Base-by-base conservation (phyloP, 2,113 vertebrate species). In the Romanogobio albipinnatus region DNA sequence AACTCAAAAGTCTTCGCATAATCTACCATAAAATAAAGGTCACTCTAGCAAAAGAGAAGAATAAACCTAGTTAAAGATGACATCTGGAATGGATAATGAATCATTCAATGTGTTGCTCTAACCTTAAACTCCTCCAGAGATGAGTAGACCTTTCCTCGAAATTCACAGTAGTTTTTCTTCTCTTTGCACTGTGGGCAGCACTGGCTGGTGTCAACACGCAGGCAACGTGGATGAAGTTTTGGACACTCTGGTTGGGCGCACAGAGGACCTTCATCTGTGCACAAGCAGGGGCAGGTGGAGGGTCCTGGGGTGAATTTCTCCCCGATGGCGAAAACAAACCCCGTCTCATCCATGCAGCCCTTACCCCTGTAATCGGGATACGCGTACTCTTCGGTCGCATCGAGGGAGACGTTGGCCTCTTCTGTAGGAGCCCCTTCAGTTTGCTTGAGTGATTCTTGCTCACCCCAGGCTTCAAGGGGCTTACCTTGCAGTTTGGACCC, bases 361-460 rank as follows among this genome's bases (percentile, higher is more conserved):
- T 99, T 99, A 3, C 98, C 98, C 0, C 98, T 94, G 92, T 99
- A 99, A 92, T 99, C 98, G 6, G 97, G 97, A 70, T 99, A 99
- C 13, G 95, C 96, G 2, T 99, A 99, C 90, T 99, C 98, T 82
- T 99, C 97, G 0, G 95, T 94, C 3, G 96, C 92, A 47, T 98
- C 97, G 0, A 95, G 90, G 6, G 96, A 96, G 10, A 94, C 87
- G 29, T 92, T 89, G 45, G 93, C 91, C 22, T 96, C 96, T 15
- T 93, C 93, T 10, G 96, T 94, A 2, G 94, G 94, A 0, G 92
- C 89, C 68, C 96, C 96, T 83, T 97, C 96, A 26, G 92, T 91
- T 70, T 91, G 94, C 82, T 94, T 94, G 58, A 87, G 88, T 83
- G 88, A 89, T 45, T 95, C 94, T 90, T 88, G 90, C 73, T 92